Percentiles rank a stretch among this genome's conserved stretches.
Evolutionary conservation across 2,113 vertebrate genomes (phyloP).

Genomic region (Calypte anna): DNA sequence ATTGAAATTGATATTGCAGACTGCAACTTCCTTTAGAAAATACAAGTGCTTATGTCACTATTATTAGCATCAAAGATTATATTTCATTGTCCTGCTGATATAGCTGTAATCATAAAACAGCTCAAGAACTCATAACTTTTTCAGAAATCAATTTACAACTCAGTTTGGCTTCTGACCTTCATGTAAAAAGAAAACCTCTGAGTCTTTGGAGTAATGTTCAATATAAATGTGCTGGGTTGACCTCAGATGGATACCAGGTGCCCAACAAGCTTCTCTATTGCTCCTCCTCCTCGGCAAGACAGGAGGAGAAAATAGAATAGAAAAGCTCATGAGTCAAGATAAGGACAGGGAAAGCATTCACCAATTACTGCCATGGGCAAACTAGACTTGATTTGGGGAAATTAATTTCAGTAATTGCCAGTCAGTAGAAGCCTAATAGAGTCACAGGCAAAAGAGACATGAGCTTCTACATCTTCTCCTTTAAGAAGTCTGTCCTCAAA

Average conservation of each 20-base stretch:
- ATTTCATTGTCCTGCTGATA: background rate
- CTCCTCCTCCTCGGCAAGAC: background rate
- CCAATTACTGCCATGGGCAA: background rate
- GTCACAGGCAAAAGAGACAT: background rate
- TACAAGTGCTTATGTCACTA: background rate
- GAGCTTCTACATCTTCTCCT: background rate
- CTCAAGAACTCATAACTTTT: background rate
- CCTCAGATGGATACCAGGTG: background rate
- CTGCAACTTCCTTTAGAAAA: background rate
- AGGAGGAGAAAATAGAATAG: background rate
- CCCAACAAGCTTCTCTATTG: background rate
- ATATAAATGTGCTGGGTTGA: background rate
- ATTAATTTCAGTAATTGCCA: background rate
- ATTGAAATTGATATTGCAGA: background rate
- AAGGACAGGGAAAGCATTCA: background rate
- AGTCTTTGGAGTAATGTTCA: background rate
- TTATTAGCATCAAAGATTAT: background rate
- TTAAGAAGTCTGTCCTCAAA: background rate
- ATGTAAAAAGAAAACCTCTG: background rate
- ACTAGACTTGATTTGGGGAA: background rate
- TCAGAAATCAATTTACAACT: slow-evolving; percentile 32
- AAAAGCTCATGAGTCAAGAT: background rate
- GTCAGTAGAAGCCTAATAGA: background rate
- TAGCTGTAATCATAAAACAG: background rate
- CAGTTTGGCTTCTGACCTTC: background rate